These are phyloP conservation scores for Ceraclea dissimilis DNA, from an alignment of 2,888 invertebrate species.

Conservation along the genomic window DNA sequence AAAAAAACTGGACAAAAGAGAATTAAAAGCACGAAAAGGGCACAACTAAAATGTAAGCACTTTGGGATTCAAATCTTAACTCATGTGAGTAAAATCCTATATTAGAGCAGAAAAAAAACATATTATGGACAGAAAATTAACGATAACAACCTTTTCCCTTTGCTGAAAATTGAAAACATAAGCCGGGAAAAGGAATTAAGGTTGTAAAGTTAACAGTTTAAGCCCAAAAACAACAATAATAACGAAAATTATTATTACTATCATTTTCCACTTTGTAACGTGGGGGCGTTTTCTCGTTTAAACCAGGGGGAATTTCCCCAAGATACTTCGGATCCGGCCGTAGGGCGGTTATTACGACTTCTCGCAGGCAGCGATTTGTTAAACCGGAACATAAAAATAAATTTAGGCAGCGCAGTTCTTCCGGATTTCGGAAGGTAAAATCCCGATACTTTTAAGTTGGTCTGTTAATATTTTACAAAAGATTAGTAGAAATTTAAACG, in stretches of 20 bases:
- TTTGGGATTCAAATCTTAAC: background rate
- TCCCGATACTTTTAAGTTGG: background rate
- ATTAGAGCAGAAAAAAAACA: background rate
- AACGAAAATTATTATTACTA: conserved; percentile 1
- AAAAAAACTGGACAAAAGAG: too few relatives aligned
- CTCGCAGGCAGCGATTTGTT: background rate
- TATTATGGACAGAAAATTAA: background rate
- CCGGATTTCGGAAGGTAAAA: conserved; percentile 1
- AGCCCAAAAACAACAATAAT: background rate
- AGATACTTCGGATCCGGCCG: background rate
- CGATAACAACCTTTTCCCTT: background rate
- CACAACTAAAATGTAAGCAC: too few relatives aligned
- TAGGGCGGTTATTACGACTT: background rate
- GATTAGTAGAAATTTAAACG: too few relatives aligned
- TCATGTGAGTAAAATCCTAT: background rate
- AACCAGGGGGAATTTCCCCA: background rate
- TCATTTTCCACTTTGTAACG: conserved; percentile 1
- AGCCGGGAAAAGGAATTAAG: background rate
- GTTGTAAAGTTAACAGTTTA: conserved; percentile 1
- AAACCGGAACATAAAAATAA: conserved; percentile 4
- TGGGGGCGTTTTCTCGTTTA: background rate
- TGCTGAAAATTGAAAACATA: background rate
- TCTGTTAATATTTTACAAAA: too few relatives aligned
- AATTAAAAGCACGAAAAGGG: too few relatives aligned
- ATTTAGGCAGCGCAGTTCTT: background rate